phyloP scores from a whole-genome alignment of 2,797 vertebrate species.

The Neosalanx taihuensis region DNA sequence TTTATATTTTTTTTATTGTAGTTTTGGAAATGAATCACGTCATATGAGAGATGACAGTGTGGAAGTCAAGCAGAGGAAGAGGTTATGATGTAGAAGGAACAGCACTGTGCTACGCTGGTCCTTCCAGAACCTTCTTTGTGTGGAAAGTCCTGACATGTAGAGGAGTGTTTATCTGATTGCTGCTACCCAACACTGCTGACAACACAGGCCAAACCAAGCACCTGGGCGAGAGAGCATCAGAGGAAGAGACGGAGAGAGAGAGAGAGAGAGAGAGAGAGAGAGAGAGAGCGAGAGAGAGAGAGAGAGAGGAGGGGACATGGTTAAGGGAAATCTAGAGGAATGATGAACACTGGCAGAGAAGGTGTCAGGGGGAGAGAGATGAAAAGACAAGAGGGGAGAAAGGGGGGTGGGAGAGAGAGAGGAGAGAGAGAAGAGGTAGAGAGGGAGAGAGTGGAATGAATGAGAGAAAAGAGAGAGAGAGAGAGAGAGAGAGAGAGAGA shows the following conservation, averaged over 20 bases:
- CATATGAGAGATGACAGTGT: too few species aligned
- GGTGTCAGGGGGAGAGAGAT: background rate
- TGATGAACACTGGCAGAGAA: background rate
- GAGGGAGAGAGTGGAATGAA: background rate
- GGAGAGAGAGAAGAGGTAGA: background rate
- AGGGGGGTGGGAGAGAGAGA: background rate
- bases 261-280: slow-evolving; percentile 10
- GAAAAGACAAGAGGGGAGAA: background rate
- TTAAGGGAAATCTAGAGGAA: background rate
- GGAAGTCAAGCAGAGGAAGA: too few species aligned
- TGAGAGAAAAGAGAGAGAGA: background rate
- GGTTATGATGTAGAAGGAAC: too few species aligned
- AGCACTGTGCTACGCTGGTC: too few species aligned
- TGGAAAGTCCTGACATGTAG: too few species aligned
- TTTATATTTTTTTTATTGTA: too few species aligned
- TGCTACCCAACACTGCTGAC: too few species aligned
- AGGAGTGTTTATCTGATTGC: too few species aligned
- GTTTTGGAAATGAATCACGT: too few species aligned
- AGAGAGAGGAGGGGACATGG: too few species aligned
- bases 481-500: background rate
- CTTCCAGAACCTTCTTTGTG: too few species aligned
- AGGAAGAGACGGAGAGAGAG: background rate
- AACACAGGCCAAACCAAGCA: too few species aligned
- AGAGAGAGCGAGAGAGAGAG: background rate
- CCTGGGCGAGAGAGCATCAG: background rate